These are phyloP conservation scores for Craterocephalus amniculus DNA, from an alignment of 2,797 vertebrate species.

Conservation along the genomic window DNA sequence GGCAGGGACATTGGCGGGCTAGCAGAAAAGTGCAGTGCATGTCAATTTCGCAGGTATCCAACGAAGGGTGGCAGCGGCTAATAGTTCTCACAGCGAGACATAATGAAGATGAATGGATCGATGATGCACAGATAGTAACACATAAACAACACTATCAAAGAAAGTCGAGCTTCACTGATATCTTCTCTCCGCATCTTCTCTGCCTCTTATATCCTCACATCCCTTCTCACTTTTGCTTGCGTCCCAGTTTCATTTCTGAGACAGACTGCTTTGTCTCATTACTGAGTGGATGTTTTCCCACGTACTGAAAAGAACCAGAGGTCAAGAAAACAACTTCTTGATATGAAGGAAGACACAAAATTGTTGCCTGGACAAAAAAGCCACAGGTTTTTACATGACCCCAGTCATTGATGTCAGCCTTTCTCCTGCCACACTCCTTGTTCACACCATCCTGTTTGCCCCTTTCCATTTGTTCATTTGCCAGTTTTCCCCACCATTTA, in stretches of 20 bases:
- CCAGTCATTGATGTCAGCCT: slow-evolving; percentile 36
- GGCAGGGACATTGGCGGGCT: slow-evolving; percentile 40
- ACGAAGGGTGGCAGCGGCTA: slow-evolving; percentile 71
- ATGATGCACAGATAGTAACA: slow-evolving; percentile 67
- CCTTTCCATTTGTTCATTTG: slow-evolving; percentile 63
- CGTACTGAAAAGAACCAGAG: slow-evolving; percentile 21
- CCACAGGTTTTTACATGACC: slow-evolving; percentile 40
- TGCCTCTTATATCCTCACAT: slow-evolving; percentile 30
- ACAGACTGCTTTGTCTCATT: slow-evolving; percentile 42
- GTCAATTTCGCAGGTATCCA: slow-evolving; percentile 55
- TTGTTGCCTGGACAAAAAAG: slow-evolving; percentile 19
- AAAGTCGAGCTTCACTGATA: slow-evolving; percentile 44
- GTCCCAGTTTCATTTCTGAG: slow-evolving; percentile 30
- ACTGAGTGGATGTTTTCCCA: slow-evolving; percentile 23
- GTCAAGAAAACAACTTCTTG: slow-evolving; percentile 3
- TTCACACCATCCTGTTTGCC: slow-evolving; percentile 50
- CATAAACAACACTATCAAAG: slow-evolving; percentile 69
- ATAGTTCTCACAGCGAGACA: slow-evolving; percentile 67
- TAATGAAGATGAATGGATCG: slow-evolving; percentile 80
- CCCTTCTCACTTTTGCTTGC: slow-evolving; percentile 22
- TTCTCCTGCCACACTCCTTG: slow-evolving; percentile 33
- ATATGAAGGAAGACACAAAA: slow-evolving; percentile 5
- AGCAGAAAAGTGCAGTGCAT: slow-evolving; percentile 48
- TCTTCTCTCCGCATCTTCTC: slow-evolving; percentile 34
- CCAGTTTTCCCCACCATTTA: slow-evolving; percentile 49